phyloP scores from a whole-genome alignment of 2,888 invertebrate species.

The Agonopterix arenella region DNA sequence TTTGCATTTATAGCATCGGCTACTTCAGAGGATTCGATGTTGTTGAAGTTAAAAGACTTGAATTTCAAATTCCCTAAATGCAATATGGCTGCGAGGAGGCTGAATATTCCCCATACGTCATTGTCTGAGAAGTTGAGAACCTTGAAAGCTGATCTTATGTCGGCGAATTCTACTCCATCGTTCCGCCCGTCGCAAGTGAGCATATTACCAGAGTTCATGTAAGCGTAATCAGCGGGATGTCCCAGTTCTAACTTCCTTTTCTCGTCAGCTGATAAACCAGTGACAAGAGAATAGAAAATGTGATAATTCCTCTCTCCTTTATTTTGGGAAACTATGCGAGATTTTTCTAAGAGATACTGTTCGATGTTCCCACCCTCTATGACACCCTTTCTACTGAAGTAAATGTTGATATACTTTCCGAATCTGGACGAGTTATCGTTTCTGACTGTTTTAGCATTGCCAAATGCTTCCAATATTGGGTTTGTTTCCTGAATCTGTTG shows the following conservation, averaged over 20 bases:
- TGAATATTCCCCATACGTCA: slow-evolving; percentile 91
- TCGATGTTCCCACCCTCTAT: slow-evolving; percentile 97
- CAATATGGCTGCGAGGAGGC: slow-evolving; percentile 89
- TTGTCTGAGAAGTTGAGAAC: slow-evolving; percentile 90
- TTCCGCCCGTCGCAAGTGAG: slow-evolving; percentile 88
- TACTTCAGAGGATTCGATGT: slow-evolving; percentile 93
- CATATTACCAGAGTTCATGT: slow-evolving; percentile 88
- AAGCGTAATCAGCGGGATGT: slow-evolving; percentile 85
- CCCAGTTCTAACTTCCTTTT: slow-evolving; percentile 85
- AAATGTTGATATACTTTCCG: slow-evolving; percentile 96
- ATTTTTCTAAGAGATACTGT: slow-evolving; percentile 96
- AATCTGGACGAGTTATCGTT: slow-evolving; percentile 98
- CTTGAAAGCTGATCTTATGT: slow-evolving; percentile 94
- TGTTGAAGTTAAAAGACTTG: slow-evolving; percentile 83
- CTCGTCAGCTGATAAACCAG: slow-evolving; percentile 88
- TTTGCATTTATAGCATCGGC: slow-evolving; percentile 82
- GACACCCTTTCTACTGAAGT: slow-evolving; percentile 87
- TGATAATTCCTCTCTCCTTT: slow-evolving; percentile 96
- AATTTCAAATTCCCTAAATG: slow-evolving; percentile 95
- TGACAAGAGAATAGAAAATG: slow-evolving; percentile 94
- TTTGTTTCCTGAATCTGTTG: slow-evolving; percentile 98
- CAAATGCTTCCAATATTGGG: slow-evolving; percentile 97
- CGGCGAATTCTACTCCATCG: slow-evolving; percentile 90
- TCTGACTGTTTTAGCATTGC: slow-evolving; percentile 96
- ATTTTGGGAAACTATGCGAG: slow-evolving; percentile 93